These are phyloP conservation scores for Temnothorax curvispinosus DNA, from an alignment of 1,140 invertebrate species.

Conservation along the genomic window DNA sequence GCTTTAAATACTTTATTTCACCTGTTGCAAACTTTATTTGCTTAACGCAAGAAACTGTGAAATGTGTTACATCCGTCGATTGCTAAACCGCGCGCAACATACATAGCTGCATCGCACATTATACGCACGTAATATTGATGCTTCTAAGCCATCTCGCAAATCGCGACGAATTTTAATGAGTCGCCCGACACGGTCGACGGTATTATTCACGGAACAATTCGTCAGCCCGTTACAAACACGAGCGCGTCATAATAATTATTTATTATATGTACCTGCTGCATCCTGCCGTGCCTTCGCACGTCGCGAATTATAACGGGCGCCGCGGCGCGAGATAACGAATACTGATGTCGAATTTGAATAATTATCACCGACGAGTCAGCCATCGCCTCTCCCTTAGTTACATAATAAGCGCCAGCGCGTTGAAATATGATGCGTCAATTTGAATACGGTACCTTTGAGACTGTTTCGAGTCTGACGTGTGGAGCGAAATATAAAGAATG, in stretches of 20 bases:
- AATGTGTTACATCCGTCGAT: neutral
- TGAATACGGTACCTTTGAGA: constrained; percentile 52
- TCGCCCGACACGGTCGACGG: neutral
- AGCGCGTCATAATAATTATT: constrained; percentile 69
- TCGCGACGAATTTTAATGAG: constrained; percentile 71
- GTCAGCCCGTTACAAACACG: constrained; percentile 62
- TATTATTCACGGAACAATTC: constrained; percentile 66
- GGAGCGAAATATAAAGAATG: neutral
- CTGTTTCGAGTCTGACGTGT: neutral
- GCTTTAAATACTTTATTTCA: neutral
- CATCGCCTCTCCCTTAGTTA: constrained; percentile 30
- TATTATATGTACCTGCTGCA: constrained; percentile 8
- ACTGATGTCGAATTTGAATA: constrained; percentile 72
- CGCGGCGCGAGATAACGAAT: constrained; percentile 54
- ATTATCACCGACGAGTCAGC: constrained; percentile 59
- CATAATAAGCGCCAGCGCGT: constrained; percentile 41
- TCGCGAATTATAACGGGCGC: constrained; percentile 62
- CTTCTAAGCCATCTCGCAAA: constrained; percentile 35
- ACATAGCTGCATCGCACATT: neutral
- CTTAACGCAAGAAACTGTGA: neutral
- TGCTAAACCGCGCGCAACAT: constrained; percentile 7
- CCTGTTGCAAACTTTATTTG: neutral
- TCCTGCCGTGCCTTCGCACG: constrained; percentile 22
- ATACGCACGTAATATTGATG: constrained; percentile 11
- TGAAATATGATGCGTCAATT: constrained; percentile 61